Evolutionary conservation across 2,888 invertebrate species (phyloP).

Genomic region (Crossocerus cetratus): DNA sequence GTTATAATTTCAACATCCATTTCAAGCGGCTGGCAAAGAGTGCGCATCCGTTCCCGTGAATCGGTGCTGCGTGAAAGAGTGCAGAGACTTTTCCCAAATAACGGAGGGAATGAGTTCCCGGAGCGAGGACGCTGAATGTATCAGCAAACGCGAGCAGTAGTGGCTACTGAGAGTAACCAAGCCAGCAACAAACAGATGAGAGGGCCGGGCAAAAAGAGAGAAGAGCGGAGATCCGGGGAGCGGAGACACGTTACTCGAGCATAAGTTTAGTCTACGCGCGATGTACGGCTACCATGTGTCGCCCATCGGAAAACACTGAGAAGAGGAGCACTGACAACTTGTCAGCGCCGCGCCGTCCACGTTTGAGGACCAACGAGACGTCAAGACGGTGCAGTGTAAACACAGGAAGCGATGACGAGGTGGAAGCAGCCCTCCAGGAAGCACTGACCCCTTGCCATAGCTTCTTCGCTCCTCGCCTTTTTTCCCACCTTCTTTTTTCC

Average conservation of each 20-base stretch:
- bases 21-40: too few relatives aligned
- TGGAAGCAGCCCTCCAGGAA: constrained; percentile 60
- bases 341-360: constrained; percentile 62
- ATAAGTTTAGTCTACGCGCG: constrained; percentile 60
- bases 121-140: constrained; percentile 5
- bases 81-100: constrained; percentile 29
- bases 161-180: constrained; percentile 3
- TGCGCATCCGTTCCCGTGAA: constrained; percentile 45
- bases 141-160: neutral
- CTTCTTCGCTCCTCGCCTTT: constrained; percentile 21
- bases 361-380: constrained; percentile 59
- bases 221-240: neutral
- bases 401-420: constrained; percentile 63
- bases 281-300: constrained; percentile 62
- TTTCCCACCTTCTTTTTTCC: neutral
- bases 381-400: constrained; percentile 60
- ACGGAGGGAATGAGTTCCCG: constrained; percentile 12
- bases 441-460: constrained; percentile 54
- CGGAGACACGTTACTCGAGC: constrained; percentile 11
- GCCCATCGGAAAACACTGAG: constrained; percentile 61
- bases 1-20: neutral
- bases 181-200: constrained; percentile 3
- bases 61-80: constrained; percentile 20
- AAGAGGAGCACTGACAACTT: constrained; percentile 66
- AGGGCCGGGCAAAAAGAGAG: neutral